phyloP scores from a whole-genome alignment of 2,888 invertebrate genomes.

The Leptinotarsa rubiginosa region DNA sequence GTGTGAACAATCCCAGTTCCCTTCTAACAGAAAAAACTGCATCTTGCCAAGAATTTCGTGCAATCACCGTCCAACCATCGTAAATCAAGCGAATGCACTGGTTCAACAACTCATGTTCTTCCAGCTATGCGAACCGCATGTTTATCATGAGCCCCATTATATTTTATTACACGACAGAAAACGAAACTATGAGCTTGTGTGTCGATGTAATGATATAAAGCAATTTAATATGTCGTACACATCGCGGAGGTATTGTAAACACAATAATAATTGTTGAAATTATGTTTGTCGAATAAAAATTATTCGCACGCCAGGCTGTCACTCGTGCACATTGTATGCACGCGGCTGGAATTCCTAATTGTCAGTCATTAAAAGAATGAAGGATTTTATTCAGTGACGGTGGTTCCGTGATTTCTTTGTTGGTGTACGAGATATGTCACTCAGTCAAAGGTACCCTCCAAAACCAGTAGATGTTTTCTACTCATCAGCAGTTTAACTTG shows the following conservation, averaged over 20 bases:
- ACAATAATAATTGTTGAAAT: conserved; percentile 48
- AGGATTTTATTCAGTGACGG: conserved; percentile 26
- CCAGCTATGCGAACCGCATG: conserved; percentile 18
- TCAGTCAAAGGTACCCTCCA: too few relatives aligned
- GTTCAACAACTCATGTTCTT: conserved; percentile 11
- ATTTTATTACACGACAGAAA: conserved; percentile 40
- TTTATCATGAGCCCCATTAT: conserved; percentile 33
- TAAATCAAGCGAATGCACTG: conserved; percentile 7
- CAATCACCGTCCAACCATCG: conserved; percentile 5
- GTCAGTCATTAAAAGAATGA: conserved; percentile 33
- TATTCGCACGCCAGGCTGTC: conserved; percentile 46
- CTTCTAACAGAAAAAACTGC: background rate
- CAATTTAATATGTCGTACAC: conserved; percentile 47
- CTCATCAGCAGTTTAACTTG: too few relatives aligned
- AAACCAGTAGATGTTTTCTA: too few relatives aligned
- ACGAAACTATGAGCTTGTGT: conserved; percentile 43
- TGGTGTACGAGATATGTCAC: background rate
- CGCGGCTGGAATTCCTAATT: conserved; percentile 40
- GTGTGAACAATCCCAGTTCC: background rate
- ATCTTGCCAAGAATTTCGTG: background rate
- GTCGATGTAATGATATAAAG: conserved; percentile 47
- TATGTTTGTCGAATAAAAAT: conserved; percentile 45
- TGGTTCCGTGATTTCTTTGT: conserved; percentile 7
- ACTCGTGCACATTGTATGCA: conserved; percentile 32
- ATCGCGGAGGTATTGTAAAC: conserved; percentile 46